Evolutionary conservation across 1,140 invertebrate genomes (phyloP).

Genomic region (Homalodisca vitripennis): DNA sequence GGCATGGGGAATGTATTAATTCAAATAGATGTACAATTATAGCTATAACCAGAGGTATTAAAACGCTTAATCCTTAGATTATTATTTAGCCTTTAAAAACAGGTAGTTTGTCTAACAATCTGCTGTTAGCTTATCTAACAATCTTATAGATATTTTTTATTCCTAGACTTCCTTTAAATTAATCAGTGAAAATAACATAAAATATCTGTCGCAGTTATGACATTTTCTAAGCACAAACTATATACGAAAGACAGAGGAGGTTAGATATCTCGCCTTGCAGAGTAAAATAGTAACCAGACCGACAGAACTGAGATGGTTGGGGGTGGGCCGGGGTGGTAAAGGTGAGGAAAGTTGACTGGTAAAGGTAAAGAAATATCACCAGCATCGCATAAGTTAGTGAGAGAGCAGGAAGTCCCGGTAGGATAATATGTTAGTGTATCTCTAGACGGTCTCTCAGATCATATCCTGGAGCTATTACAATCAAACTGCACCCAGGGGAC

Average conservation of each 20-base stretch:
- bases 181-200: too few species aligned
- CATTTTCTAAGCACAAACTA: background rate
- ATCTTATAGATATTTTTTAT: too few species aligned
- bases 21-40: too few species aligned
- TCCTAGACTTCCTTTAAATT: too few species aligned
- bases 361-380: background rate
- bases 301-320: background rate
- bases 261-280: background rate
- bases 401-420: background rate
- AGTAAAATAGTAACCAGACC: background rate
- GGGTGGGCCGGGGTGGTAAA: background rate
- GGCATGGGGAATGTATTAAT: too few species aligned
- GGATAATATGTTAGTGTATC: conserved; percentile 15
- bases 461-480: conserved; percentile 13
- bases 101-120: too few species aligned
- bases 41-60: too few species aligned
- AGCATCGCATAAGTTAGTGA: background rate
- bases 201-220: background rate
- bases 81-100: too few species aligned
- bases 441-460: background rate
- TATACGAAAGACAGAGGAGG: background rate
- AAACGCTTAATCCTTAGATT: too few species aligned
- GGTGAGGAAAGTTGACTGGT: background rate
- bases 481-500: background rate
- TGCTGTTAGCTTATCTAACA: too few species aligned